phyloP scores from a whole-genome alignment of 1,140 invertebrate genomes.

The Dinothrombium tinctorium region DNA sequence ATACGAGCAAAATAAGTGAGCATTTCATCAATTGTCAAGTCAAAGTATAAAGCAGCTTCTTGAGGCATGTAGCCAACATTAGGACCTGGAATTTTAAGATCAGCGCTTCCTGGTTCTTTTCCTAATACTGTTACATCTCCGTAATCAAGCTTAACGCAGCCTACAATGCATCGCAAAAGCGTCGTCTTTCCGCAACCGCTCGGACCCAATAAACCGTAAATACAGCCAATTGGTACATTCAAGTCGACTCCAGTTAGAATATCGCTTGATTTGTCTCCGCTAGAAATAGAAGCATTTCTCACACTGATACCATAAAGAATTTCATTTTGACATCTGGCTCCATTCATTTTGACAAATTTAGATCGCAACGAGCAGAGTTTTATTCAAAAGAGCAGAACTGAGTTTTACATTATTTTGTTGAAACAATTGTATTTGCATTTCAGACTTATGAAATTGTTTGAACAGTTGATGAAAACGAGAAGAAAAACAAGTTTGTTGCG shows the following conservation, averaged over 20 bases:
- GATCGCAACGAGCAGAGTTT: no score
- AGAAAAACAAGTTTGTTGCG: no score
- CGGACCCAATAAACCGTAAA: constrained; percentile 12
- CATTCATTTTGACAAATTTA: no score
- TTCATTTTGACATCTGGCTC: no score
- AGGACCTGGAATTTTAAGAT: constrained; percentile 19
- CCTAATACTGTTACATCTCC: constrained; percentile 21
- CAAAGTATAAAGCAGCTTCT: constrained; percentile 22
- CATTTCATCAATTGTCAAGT: constrained; percentile 22
- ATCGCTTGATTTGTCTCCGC: no score
- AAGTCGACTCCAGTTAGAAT: constrained; percentile 1
- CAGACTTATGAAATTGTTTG: no score
- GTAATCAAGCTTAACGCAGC: constrained; percentile 18
- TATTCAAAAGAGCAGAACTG: no score
- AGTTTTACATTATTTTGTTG: no score
- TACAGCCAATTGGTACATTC: neutral
- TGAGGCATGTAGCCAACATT: constrained; percentile 25
- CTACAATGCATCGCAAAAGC: constrained; percentile 22
- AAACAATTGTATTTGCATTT: no score
- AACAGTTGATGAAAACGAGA: no score
- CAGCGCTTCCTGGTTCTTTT: constrained; percentile 18
- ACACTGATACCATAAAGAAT: no score
- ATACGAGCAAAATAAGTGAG: constrained; percentile 20
- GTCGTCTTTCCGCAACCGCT: constrained; percentile 30
- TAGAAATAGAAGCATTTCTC: no score